phyloP scores from a whole-genome alignment of 2,113 vertebrate genomes.

The Tenebrosternarchus preto region DNA sequence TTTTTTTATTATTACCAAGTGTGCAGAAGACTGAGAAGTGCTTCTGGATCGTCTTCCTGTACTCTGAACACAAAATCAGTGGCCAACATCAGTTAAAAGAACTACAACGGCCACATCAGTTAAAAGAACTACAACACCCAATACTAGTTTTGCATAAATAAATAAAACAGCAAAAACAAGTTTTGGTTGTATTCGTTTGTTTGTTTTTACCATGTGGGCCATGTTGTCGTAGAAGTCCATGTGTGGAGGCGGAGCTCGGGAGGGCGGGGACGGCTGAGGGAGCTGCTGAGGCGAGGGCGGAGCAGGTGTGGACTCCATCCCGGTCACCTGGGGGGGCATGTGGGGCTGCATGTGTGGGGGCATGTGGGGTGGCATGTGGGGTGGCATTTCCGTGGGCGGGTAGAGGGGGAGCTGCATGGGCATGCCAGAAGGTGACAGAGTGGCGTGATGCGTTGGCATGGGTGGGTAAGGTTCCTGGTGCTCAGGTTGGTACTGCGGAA shows the following conservation, averaged over 20 bases:
- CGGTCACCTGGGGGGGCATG: conserved; percentile 33
- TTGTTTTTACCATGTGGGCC: conserved; percentile 78
- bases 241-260: conserved; percentile 65
- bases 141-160: neutral
- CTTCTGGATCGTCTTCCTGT: conserved; percentile 75
- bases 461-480: conserved; percentile 43
- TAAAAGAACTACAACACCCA: neutral
- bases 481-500: conserved; percentile 71
- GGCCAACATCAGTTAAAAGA: neutral
- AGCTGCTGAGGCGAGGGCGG: conserved; percentile 64
- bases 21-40: conserved; percentile 80
- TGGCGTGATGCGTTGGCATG: conserved; percentile 57
- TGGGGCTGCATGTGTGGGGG: no score
- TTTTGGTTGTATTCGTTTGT: no score
- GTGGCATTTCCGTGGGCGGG: conserved; percentile 9
- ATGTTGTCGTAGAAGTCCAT: conserved; percentile 84
- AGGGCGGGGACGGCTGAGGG: conserved; percentile 64
- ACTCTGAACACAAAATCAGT: conserved; percentile 61
- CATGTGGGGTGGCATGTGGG: no score
- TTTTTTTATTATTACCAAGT: conserved; percentile 69
- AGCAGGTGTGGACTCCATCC: conserved; percentile 57
- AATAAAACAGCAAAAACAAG: no score
- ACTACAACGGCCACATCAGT: neutral
- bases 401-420: conserved; percentile 38
- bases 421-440: conserved; percentile 49